phyloP scores from a whole-genome alignment of 2,888 invertebrate genomes.

The Crocallis elinguaria region DNA sequence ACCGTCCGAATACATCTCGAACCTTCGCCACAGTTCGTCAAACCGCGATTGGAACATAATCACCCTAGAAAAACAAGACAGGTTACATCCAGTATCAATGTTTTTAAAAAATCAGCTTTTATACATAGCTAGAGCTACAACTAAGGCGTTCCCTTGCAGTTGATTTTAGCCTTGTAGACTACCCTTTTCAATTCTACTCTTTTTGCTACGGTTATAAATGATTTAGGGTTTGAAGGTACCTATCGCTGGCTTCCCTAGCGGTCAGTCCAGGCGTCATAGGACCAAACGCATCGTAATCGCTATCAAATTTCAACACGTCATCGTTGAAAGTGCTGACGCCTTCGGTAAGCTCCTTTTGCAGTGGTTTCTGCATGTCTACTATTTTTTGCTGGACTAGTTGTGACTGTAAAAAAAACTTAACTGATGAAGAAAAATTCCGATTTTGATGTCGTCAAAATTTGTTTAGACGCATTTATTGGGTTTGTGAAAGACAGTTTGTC shows the following conservation, averaged over 20 bases:
- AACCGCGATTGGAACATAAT: conserved; percentile 91
- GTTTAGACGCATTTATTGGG: too few relatives aligned
- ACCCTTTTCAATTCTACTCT: too few relatives aligned
- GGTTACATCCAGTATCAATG: too few relatives aligned
- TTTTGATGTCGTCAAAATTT: too few relatives aligned
- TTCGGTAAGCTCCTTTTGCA: conserved; percentile 88
- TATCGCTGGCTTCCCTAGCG: conserved; percentile 94
- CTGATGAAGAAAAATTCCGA: too few relatives aligned
- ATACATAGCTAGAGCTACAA: too few relatives aligned
- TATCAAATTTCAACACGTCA: conserved; percentile 88
- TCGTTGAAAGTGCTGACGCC: conserved; percentile 88
- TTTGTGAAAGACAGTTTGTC: too few relatives aligned
- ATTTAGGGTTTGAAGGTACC: conserved; percentile 76
- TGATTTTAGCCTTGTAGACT: too few relatives aligned
- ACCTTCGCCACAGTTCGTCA: conserved; percentile 92
- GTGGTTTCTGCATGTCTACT: conserved; percentile 90
- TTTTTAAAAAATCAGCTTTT: too few relatives aligned
- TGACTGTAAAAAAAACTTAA: conserved; percentile 70
- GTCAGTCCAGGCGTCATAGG: conserved; percentile 94
- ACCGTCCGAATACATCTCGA: conserved; percentile 92
- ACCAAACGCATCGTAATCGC: conserved; percentile 90
- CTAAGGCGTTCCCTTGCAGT: too few relatives aligned
- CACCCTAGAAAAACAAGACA: conserved; percentile 74
- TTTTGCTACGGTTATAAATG: too few relatives aligned
- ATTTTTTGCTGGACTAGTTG: conserved; percentile 89